Conservation (phyloP, 1,140 invertebrate species). For the Drosophila saltans region DNA sequence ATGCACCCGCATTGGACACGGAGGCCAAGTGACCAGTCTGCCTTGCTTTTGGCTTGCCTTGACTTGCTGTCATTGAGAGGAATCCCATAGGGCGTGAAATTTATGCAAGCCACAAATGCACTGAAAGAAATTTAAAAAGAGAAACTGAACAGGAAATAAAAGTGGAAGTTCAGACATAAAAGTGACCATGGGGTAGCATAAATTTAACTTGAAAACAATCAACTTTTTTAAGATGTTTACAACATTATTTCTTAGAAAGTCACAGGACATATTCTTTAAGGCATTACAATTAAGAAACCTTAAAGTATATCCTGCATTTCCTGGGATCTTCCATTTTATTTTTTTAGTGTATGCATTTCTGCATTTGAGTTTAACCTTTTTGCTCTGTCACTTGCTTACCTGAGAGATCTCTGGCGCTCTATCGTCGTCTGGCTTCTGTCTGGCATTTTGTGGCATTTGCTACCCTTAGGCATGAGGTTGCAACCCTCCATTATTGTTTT, state of each 20-base stretch:
- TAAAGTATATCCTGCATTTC: too few species aligned
- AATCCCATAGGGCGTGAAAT: conserved; percentile 56
- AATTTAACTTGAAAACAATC: background rate
- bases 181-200: background rate
- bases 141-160: background rate
- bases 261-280: too few species aligned
- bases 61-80: conserved; percentile 38
- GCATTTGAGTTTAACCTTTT: conserved; percentile 26
- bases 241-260: too few species aligned
- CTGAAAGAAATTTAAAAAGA: background rate
- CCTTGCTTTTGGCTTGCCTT: conserved; percentile 10
- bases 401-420: conserved; percentile 40
- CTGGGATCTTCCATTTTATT: background rate
- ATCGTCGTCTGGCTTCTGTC: conserved; percentile 50
- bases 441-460: conserved; percentile 41
- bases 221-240: background rate
- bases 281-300: too few species aligned
- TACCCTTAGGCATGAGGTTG: conserved; percentile 40
- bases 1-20: conserved; percentile 49
- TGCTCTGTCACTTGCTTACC: conserved; percentile 56
- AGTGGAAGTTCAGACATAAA: background rate
- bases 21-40: conserved; percentile 29
- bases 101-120: conserved; percentile 55
- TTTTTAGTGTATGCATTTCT: background rate
- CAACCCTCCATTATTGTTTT: conserved; percentile 39